A percentile compares a stretch with the other conserved stretches of the same genome.
Evolutionary conservation across 2,797 vertebrate species (phyloP).

Genomic region (Melanotaenia pygmaea): DNA sequence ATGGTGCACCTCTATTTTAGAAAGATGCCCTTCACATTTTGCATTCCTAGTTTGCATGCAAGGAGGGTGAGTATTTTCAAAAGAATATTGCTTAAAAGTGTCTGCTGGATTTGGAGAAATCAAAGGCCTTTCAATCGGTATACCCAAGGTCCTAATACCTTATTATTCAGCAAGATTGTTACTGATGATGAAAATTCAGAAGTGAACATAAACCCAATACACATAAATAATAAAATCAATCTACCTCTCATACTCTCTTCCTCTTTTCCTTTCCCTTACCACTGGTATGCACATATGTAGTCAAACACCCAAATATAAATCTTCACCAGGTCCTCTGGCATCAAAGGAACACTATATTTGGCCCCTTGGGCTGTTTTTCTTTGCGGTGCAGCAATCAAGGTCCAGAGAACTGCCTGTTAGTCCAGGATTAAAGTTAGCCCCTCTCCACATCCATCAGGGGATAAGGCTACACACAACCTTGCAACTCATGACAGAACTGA

Average conservation of each 20-base stretch:
- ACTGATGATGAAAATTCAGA: conserved; percentile 55
- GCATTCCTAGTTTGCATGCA: not conserved
- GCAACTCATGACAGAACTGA: conserved; percentile 61
- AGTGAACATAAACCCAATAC: conserved; percentile 41
- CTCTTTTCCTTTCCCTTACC: conserved; percentile 21
- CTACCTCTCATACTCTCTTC: conserved; percentile 14
- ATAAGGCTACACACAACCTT: conserved; percentile 70
- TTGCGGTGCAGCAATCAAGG: conserved; percentile 78
- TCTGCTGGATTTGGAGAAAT: conserved; percentile 53
- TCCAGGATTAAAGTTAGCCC: conserved; percentile 79
- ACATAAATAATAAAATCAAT: conserved; percentile 52
- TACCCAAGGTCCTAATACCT: conserved; percentile 52
- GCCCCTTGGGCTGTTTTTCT: conserved; percentile 66
- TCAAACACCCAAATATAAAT: conserved; percentile 51
- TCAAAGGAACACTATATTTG: conserved; percentile 72
- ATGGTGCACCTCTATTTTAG: not conserved
- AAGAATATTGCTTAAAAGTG: conserved; percentile 22
- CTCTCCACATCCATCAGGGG: conserved; percentile 80
- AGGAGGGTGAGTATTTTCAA: conserved; percentile 14
- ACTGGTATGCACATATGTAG: conserved; percentile 49
- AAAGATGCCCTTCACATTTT: not conserved
- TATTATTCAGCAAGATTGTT: conserved; percentile 69
- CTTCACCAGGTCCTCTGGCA: conserved; percentile 52
- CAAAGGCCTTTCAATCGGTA: conserved; percentile 42
- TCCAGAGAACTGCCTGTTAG: conserved; percentile 78